Base-by-base conservation (phyloP, 2,888 invertebrate species). In the Andrena flavipes region DNA sequence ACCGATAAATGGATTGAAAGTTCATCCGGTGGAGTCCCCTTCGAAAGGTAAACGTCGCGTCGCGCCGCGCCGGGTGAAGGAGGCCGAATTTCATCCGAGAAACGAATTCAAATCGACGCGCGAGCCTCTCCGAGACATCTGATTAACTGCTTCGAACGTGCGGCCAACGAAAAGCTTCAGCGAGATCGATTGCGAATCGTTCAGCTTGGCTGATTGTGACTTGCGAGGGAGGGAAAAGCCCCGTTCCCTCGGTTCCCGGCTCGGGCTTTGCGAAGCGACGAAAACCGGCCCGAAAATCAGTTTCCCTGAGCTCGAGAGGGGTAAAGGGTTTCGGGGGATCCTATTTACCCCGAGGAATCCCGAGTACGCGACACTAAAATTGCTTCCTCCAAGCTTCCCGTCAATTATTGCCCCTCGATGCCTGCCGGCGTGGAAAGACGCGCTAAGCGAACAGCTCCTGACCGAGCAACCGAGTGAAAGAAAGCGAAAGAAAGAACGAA, bases 1-100 rank as follows among this genome's bases (percentile, higher is more conserved):
- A 42, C 71, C 71, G 56, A 80, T 80, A 74, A 79, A 65, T 49
- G 65, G 62, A 80, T 74, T 64, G 30, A 80, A 74, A 49, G 10
- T 54, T 62, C 65, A 56, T 77, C 77, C 48, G 51, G 16, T 10
- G 33, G n/a, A 51, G 5, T 42, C 48, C 35, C 20, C 42, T 54
- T 30, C 62, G 59, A 51, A 29, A 56, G 63, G 60, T 70, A 60
- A 67, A 78, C 48, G 56, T 56, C 54, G 23, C 54, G 23, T 20
- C 56, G 23, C 42, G 56, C 2, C 23, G 20, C 23, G 35, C 4
- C 54, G 42, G 6, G 5, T 8, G 26, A 33, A n/a, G 2, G 20
- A 13, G 63, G 20, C 4, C 30, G 16, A 35, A 70, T 60, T 74
- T 60, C n/a, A 35, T 5, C n/a, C n/a, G 23, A 20, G 42, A 70